Percentiles rank a stretch among this genome's conserved stretches.
Conservation (phyloP, 2,888 invertebrate genomes). For the Drosophila acutilabella region DNA sequence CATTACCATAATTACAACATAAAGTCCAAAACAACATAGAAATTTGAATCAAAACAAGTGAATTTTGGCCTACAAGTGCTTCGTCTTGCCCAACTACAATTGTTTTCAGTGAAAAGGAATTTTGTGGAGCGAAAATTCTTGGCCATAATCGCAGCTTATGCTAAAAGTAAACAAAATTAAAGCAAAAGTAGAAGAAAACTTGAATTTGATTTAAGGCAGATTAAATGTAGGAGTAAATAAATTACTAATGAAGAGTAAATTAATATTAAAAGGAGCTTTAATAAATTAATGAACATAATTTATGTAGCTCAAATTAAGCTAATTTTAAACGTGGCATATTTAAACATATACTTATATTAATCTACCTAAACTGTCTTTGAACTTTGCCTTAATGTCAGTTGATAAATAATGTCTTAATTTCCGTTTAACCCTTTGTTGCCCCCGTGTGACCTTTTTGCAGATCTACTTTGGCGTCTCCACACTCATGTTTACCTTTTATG, state of each 20-base stretch:
- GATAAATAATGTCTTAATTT: constrained; percentile 29
- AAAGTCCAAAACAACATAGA: neutral
- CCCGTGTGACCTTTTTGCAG: constrained; percentile 85
- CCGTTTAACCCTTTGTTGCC: constrained; percentile 8
- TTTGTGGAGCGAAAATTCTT: neutral
- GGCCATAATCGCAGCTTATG: neutral
- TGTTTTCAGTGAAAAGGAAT: neutral
- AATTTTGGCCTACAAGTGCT: neutral
- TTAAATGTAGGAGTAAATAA: neutral
- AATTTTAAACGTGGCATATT: too few species aligned
- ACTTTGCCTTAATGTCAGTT: neutral
- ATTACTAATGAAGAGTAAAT: neutral
- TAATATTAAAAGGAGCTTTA: too few species aligned
- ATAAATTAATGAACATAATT: too few species aligned
- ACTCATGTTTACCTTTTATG: constrained; percentile 88
- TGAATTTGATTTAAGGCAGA: too few species aligned
- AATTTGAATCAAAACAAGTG: neutral
- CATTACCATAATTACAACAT: constrained; percentile 24
- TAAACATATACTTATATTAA: neutral
- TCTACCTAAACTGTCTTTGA: neutral
- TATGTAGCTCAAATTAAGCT: too few species aligned
- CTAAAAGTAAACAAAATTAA: neutral
- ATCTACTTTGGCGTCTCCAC: constrained; percentile 89
- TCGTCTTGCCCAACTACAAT: neutral
- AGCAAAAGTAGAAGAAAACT: neutral